These are phyloP conservation scores for Ptychadena robeensis DNA, from an alignment of 2,797 vertebrate species.

Conservation along the genomic window DNA sequence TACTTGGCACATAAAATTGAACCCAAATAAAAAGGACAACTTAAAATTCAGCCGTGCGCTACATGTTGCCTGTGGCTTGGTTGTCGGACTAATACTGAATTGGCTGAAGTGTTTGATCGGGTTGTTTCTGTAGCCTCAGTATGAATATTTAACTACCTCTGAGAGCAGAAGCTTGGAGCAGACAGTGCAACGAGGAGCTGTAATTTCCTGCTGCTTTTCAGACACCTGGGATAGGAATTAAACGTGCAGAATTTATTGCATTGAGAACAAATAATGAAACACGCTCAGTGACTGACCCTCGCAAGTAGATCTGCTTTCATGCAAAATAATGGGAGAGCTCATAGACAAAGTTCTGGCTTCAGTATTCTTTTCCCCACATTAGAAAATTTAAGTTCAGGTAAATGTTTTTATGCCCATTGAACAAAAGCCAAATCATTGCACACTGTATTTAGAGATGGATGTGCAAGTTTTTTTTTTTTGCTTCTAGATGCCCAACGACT, in stretches of 20 bases:
- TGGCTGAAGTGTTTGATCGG: slow-evolving; percentile 52
- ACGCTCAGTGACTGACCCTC: slow-evolving; percentile 16
- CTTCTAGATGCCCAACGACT: too few species aligned
- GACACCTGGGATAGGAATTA: slow-evolving; percentile 42
- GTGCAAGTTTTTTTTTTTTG: too few species aligned
- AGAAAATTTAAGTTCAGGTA: background rate
- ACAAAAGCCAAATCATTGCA: background rate
- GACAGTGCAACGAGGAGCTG: slow-evolving; percentile 21
- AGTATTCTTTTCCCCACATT: background rate
- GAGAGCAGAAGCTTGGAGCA: slow-evolving; percentile 27
- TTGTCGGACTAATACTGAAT: slow-evolving; percentile 48
- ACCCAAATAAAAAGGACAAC: background rate
- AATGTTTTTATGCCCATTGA: background rate
- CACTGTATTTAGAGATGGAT: too few species aligned
- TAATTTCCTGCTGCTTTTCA: slow-evolving; percentile 41
- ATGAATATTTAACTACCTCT: slow-evolving; percentile 56
- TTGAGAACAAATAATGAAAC: slow-evolving; percentile 35
- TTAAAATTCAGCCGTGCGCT: slow-evolving; percentile 16
- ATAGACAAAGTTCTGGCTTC: background rate
- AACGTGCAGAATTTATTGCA: slow-evolving; percentile 39
- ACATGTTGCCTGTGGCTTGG: slow-evolving; percentile 47
- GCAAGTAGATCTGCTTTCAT: background rate
- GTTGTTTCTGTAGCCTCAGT: slow-evolving; percentile 43
- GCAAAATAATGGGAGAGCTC: background rate
- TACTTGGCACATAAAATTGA: background rate